These are phyloP conservation scores for Cepaea hortensis DNA, from an alignment of 2,888 invertebrate species.

Conservation along the genomic window DNA sequence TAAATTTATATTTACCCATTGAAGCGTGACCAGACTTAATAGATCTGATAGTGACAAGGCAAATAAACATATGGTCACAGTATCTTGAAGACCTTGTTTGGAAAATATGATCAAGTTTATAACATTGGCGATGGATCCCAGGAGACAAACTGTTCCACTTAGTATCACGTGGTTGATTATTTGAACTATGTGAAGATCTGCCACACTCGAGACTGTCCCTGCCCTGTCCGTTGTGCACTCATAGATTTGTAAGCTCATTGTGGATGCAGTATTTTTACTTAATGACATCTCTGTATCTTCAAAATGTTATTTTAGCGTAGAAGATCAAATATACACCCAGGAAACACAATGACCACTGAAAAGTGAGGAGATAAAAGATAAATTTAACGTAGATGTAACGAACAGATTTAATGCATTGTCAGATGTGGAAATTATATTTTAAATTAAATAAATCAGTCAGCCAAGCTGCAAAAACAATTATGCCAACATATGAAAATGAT, in stretches of 20 bases:
- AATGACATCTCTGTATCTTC: neutral
- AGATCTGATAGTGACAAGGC: constrained; percentile 11
- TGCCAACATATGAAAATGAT: too few species aligned
- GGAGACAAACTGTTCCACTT: constrained; percentile 23
- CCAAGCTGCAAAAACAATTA: too few species aligned
- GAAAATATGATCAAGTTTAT: constrained; percentile 20
- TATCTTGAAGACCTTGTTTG: neutral
- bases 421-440: too few species aligned
- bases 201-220: neutral
- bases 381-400: too few species aligned
- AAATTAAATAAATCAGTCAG: too few species aligned
- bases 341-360: too few species aligned
- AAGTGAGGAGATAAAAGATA: too few species aligned
- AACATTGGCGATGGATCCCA: constrained; percentile 10
- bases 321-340: too few species aligned
- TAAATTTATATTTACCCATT: constrained; percentile 15
- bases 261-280: neutral
- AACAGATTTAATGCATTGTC: too few species aligned
- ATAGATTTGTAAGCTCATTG: neutral
- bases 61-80: constrained; percentile 16
- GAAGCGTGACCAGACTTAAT: neutral
- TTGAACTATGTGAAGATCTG: constrained; percentile 1
- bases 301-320: too few species aligned
- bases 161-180: constrained; percentile 21
- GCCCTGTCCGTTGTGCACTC: neutral